Evolutionary conservation across 2,113 vertebrate genomes (phyloP), one percentile per base, ranked within the genome.

Genomic region (Mesitornis unicolor): DNA sequence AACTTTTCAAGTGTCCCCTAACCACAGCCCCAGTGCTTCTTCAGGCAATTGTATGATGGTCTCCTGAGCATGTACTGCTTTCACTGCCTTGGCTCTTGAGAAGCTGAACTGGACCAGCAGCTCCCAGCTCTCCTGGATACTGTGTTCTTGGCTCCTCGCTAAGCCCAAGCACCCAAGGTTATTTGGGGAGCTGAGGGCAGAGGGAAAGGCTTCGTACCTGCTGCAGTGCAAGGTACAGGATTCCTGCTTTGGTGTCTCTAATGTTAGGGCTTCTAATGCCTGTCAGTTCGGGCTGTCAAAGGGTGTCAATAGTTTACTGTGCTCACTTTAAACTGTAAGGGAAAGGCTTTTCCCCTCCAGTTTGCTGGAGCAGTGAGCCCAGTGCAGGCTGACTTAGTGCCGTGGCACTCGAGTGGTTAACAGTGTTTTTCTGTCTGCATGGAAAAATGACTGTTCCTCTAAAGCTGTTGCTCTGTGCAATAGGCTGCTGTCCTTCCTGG

Each of bases 401-500:
- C 38, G 13, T 1, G 36, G 83, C 69, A 70, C 38, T 45, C 0
- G 0, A 48, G 29, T 9, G 21, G 90, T 97, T 96, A 92, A 95
- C 22, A 38, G 50, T 3, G 29, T 80, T 89, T 84, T 73, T 15
- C 61, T 50, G 76, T 86, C 48, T 73, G 35, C 57, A 76, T 22
- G 48, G 90, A 53, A 84, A 93, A 82, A 90, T 0, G 25, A 36
- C 65, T 47, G 70, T 56, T 91, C 56, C 63, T 57, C 84, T 83
- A 16, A 15, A 69, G 84, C 65, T 77, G 6, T 4, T 80, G 70
- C 83, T 78, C 22, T 67, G 54, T 75, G 94, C 86, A 89, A 56
- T 9, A 76, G 68, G 48, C 76, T 36, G 68, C 92, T 56, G 47
- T 93, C 80, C 77, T 96, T 97, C 90, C 96, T 90, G 90, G 28